Evolutionary conservation across 2,888 invertebrate genomes (phyloP).

Genomic region (Heteromyza rotundicornis): DNA sequence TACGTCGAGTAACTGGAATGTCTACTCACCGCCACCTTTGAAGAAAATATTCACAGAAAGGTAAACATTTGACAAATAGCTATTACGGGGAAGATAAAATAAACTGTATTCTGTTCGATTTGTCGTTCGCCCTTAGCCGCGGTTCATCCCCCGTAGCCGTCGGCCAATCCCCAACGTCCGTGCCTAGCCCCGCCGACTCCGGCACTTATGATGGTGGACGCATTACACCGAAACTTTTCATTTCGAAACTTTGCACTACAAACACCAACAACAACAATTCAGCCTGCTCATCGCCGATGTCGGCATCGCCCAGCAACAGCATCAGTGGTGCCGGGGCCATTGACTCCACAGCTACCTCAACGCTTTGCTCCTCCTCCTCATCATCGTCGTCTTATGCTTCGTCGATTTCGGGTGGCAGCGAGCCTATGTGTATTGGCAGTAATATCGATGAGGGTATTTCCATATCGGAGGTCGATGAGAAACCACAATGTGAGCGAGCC

Average conservation of each 20-base stretch:
- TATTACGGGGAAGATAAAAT: too few relatives aligned
- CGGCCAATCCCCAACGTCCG: constrained; percentile 62
- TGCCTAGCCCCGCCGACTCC: constrained; percentile 62
- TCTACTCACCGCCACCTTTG: constrained; percentile 60
- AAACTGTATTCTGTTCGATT: too few relatives aligned
- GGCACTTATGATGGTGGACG: constrained; percentile 62
- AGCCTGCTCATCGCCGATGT: constrained; percentile 58
- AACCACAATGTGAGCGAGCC: constrained; percentile 7
- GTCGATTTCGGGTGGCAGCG: constrained; percentile 46
- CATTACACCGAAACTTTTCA: constrained; percentile 61
- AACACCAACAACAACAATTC: constrained; percentile 49
- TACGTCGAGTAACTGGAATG: constrained; percentile 53
- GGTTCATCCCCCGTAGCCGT: constrained; percentile 60
- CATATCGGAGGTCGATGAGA: constrained; percentile 46
- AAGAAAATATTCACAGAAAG: constrained; percentile 62
- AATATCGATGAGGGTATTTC: constrained; percentile 53
- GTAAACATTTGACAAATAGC: constrained; percentile 35
- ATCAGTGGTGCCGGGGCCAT: constrained; percentile 29
- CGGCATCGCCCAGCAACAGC: constrained; percentile 51
- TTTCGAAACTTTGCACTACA: constrained; percentile 59
- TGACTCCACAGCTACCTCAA: constrained; percentile 25
- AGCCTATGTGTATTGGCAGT: constrained; percentile 45
- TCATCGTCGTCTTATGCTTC: constrained; percentile 33
- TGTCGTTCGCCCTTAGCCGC: too few relatives aligned
- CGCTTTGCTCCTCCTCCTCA: constrained; percentile 37